Conservation (phyloP, 2,113 vertebrate species). For the Scalopus aquaticus region DNA sequence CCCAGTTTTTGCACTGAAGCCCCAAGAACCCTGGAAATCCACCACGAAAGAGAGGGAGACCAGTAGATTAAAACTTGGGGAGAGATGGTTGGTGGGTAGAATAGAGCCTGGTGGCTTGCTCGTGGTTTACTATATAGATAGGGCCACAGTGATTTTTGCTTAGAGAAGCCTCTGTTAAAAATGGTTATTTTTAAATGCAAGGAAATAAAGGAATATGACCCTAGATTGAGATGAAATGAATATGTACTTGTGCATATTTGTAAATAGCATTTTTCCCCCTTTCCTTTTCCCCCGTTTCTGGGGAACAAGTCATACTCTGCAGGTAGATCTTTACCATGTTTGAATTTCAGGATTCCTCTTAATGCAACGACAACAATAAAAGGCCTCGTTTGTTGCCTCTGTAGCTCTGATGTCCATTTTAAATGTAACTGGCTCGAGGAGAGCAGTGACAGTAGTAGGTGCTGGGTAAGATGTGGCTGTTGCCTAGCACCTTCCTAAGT, state of each 20-base stretch:
- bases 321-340: not conserved
- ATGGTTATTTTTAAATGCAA: constrained; percentile 20
- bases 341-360: not conserved
- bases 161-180: constrained; percentile 38
- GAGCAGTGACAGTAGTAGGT: not conserved
- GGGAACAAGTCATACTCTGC: not conserved
- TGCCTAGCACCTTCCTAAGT: not conserved
- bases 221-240: constrained; percentile 1
- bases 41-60: not conserved
- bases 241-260: not conserved
- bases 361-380: not conserved
- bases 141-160: constrained; percentile 4
- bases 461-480: not conserved
- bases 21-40: constrained; percentile 18
- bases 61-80: not conserved
- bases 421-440: not conserved
- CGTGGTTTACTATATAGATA: not conserved
- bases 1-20: not conserved
- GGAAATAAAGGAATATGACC: constrained; percentile 22
- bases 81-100: not conserved
- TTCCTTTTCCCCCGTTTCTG: not conserved
- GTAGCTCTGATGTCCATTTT: constrained; percentile 44
- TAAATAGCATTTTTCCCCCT: not conserved
- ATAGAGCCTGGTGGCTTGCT: not conserved
- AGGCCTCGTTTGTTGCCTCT: not conserved